These are phyloP conservation scores for Agrochola circellaris DNA, from an alignment of 2,888 invertebrate genomes.

Conservation along the genomic window DNA sequence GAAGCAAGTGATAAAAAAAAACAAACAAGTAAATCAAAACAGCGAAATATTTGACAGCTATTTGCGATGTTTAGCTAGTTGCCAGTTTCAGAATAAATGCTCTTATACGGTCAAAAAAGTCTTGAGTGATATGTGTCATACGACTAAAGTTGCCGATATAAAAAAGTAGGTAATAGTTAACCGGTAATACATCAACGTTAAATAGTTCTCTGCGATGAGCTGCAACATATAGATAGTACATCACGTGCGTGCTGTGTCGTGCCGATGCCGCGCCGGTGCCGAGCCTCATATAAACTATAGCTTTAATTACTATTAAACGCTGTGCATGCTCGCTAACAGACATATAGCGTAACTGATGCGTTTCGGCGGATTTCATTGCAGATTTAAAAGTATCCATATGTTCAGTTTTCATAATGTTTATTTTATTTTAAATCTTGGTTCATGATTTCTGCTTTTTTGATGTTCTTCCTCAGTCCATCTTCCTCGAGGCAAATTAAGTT, in stretches of 20 bases:
- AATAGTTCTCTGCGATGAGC: slow-evolving; percentile 13
- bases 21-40: too few species aligned
- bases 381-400: neutral
- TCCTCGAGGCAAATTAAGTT: neutral
- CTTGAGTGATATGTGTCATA: neutral
- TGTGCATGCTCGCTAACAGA: slow-evolving; percentile 65
- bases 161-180: slow-evolving; percentile 4
- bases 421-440: neutral
- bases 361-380: slow-evolving; percentile 30
- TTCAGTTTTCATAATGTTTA: neutral
- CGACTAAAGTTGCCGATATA: neutral
- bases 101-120: neutral
- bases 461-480: neutral
- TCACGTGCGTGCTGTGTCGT: slow-evolving; percentile 56
- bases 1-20: too few species aligned
- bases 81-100: too few species aligned
- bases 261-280: slow-evolving; percentile 34
- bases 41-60: too few species aligned
- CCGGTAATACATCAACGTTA: slow-evolving; percentile 12
- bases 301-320: slow-evolving; percentile 71
- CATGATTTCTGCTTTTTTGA: neutral
- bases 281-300: slow-evolving; percentile 66
- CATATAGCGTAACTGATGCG: slow-evolving; percentile 62
- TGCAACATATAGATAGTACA: slow-evolving; percentile 18
- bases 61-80: too few species aligned